Conservation (phyloP, 2,113 vertebrate genomes). For the Anguilla japonica region DNA sequence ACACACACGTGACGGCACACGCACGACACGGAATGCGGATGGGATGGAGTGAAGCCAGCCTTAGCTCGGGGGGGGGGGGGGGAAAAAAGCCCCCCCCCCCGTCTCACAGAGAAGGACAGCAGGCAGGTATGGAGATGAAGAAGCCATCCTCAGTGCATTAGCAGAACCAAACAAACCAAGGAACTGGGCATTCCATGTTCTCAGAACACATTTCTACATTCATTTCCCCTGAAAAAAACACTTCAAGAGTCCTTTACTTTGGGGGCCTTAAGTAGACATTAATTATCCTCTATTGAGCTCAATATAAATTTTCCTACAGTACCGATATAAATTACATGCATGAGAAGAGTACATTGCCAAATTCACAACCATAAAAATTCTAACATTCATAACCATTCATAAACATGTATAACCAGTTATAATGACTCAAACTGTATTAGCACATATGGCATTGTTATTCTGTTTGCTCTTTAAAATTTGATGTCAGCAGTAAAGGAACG, state of each 20-base stretch:
- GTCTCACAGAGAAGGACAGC: slow-evolving; percentile 49
- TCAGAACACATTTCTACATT: slow-evolving; percentile 12
- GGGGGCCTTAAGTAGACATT: neutral
- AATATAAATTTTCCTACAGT: neutral
- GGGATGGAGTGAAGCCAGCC: slow-evolving; percentile 75
- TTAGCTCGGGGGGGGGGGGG: slow-evolving; percentile 45
- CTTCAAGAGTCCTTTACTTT: neutral
- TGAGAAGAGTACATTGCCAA: neutral
- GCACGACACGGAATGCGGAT: slow-evolving; percentile 72
- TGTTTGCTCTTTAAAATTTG: neutral
- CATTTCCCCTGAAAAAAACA: neutral
- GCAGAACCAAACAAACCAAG: slow-evolving; percentile 51
- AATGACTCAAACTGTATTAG: neutral
- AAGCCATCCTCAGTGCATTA: slow-evolving; percentile 61
- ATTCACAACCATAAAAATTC: neutral
- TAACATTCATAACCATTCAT: neutral
- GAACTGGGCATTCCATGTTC: neutral
- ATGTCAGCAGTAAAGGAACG: neutral
- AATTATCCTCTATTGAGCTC: neutral
- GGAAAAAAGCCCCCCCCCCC: slow-evolving; percentile 37
- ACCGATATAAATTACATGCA: neutral
- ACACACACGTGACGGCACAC: slow-evolving; percentile 76
- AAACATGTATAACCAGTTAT: neutral
- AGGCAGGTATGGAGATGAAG: slow-evolving; percentile 73
- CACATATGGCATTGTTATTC: neutral